Percentiles rank a stretch among this genome's conserved stretches.
Conservation (phyloP, 2,113 vertebrate species). For the Argyrosomus japonicus region DNA sequence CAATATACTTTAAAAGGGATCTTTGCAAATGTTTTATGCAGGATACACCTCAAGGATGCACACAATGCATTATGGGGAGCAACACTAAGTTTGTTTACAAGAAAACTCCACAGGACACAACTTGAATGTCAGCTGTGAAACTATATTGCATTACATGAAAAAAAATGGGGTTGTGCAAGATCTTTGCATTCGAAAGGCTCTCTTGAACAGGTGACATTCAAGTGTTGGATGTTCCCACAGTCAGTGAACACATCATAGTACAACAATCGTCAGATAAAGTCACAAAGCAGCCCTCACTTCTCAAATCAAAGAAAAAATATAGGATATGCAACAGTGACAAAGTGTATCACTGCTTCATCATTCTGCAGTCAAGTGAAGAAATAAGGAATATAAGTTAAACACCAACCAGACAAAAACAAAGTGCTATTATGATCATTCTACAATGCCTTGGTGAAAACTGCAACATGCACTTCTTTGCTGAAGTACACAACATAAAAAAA, state of each 20-base stretch:
- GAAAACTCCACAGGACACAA: not conserved
- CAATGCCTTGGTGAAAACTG: not conserved
- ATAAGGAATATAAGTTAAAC: not conserved
- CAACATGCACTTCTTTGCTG: no score
- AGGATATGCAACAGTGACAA: not conserved
- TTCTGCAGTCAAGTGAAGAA: not conserved
- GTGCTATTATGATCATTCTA: not conserved
- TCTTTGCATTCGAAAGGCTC: not conserved
- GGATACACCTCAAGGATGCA: not conserved
- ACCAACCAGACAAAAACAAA: not conserved
- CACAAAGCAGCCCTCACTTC: conserved; percentile 9
- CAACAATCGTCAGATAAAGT: not conserved
- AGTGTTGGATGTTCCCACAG: conserved; percentile 1
- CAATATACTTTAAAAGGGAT: not conserved
- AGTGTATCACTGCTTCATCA: not conserved
- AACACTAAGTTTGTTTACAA: not conserved
- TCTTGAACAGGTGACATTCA: conserved; percentile 12
- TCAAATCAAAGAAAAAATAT: conserved; percentile 4
- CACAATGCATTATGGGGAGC: not conserved
- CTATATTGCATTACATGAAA: not conserved
- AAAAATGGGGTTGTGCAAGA: not conserved
- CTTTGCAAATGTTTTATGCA: not conserved
- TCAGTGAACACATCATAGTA: not conserved
- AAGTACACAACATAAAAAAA: no score
- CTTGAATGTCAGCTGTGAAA: conserved; percentile 1